These are phyloP conservation scores for Silurus glanis DNA, from an alignment of 2,113 vertebrate species.

Conservation along the genomic window DNA sequence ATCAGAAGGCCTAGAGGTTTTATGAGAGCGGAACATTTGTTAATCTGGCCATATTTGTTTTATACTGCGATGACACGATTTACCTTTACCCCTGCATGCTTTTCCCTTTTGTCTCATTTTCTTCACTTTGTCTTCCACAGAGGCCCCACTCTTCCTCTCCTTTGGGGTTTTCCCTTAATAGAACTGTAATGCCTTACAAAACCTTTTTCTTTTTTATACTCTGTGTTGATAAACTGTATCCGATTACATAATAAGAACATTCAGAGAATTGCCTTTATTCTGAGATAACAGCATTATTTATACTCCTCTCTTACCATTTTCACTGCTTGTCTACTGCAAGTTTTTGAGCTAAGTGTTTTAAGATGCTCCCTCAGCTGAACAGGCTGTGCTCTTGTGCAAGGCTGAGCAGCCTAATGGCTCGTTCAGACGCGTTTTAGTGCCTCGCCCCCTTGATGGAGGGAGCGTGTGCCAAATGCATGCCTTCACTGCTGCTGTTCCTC, in stretches of 20 bases:
- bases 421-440: constrained; percentile 26
- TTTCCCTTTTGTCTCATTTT: constrained; percentile 6
- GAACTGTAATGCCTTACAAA: constrained; percentile 1
- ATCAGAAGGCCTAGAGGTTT: constrained; percentile 53
- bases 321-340: neutral
- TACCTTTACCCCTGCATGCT: constrained; percentile 16
- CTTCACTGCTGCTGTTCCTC: constrained; percentile 39
- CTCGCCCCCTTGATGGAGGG: constrained; percentile 29
- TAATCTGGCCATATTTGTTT: constrained; percentile 58
- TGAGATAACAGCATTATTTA: neutral
- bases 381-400: neutral
- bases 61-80: constrained; percentile 25
- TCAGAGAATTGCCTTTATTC: neutral
- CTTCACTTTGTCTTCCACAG: constrained; percentile 1
- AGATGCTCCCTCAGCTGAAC: constrained; percentile 20
- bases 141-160: constrained; percentile 25
- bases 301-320: neutral
- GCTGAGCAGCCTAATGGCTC: constrained; percentile 31
- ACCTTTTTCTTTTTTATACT: neutral
- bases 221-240: neutral
- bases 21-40: constrained; percentile 52
- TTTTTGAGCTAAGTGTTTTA: constrained; percentile 5
- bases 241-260: constrained; percentile 11
- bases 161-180: constrained; percentile 29
- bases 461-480: constrained; percentile 49